These are phyloP conservation scores for Eupeodes luniger DNA, from an alignment of 2,888 invertebrate genomes.

Conservation along the genomic window DNA sequence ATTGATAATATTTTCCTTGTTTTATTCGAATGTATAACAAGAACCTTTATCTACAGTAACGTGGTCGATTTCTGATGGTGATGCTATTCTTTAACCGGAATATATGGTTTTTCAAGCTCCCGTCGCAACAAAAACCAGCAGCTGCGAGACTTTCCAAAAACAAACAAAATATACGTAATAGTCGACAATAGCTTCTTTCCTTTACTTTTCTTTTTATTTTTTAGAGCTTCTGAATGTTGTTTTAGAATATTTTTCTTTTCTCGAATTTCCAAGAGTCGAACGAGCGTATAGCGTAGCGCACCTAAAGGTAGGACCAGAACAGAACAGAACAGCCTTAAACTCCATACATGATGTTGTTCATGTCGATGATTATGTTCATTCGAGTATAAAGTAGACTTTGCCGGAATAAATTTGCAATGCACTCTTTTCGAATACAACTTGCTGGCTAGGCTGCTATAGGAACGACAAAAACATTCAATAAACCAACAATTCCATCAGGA, in stretches of 20 bases:
- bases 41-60: constrained; percentile 9
- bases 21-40: not conserved
- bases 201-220: not conserved
- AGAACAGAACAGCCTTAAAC: constrained; percentile 32
- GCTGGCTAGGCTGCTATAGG: not conserved
- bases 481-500: constrained; percentile 28
- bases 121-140: not conserved
- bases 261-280: not conserved
- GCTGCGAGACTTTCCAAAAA: constrained; percentile 32
- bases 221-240: constrained; percentile 17
- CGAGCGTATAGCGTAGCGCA: not conserved
- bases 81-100: constrained; percentile 22
- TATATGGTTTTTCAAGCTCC: not conserved
- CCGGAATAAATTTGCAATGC: constrained; percentile 58
- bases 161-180: not conserved
- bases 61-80: constrained; percentile 4
- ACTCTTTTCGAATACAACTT: not conserved
- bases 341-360: constrained; percentile 57
- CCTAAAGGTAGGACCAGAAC: constrained; percentile 1
- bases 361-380: constrained; percentile 70
- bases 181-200: constrained; percentile 32
- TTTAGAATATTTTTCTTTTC: constrained; percentile 26
- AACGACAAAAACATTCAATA: constrained; percentile 21
- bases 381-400: constrained; percentile 67
- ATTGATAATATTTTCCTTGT: constrained; percentile 17